Evolutionary conservation across 2,888 invertebrate genomes (phyloP), one percentile per base, ranked within the genome.

Genomic region (Drosophila nigricruria): DNA sequence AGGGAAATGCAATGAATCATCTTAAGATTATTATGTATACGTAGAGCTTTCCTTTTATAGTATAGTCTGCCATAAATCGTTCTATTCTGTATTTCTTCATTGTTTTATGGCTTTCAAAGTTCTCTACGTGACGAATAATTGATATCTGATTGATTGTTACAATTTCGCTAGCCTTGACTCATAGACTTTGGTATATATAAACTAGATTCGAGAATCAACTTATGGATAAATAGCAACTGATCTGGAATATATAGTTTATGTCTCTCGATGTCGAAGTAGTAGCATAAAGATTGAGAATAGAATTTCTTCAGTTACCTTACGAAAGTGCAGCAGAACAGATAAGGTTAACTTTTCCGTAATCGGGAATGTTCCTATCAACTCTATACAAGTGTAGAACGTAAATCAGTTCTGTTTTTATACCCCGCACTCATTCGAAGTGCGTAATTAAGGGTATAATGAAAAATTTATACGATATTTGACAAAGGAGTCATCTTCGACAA

Each of bases 341-440:
- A 65, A 59, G 65, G 47, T 34, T 53, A 43, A 45, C 49, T 59
- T 61, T 32, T 49, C 36, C 52, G 43, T 77, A 77, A 81, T 77
- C 72, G 47, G 36, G 25, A 53, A 27, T 66, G 63, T 54, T 65
- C 42, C 49, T 65, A 81, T 81, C 78, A 61, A 30, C 25, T 50
- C 36, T 42, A 50, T 40, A 49, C 63, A 70, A 62, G 77, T 70
- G 47, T 34, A 34, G 60, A 58, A 30, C 62, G 61, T 63, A 72
- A 86, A 88, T 69, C 70, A 86, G 67, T 70, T 82, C n/a, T 49
- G 47, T 30, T 65, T 66, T 82, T 61, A 27, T 49, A 30, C 42
- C 40, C 56, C n/a, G 20, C 12, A 9, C 10, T 20, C 20, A 40
- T 8, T 40, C n/a, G 8, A 53, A 25, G 20, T 25, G 25, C 23